Evolutionary conservation across 2,113 vertebrate species (phyloP).

Genomic region (Crypturellus undulatus): DNA sequence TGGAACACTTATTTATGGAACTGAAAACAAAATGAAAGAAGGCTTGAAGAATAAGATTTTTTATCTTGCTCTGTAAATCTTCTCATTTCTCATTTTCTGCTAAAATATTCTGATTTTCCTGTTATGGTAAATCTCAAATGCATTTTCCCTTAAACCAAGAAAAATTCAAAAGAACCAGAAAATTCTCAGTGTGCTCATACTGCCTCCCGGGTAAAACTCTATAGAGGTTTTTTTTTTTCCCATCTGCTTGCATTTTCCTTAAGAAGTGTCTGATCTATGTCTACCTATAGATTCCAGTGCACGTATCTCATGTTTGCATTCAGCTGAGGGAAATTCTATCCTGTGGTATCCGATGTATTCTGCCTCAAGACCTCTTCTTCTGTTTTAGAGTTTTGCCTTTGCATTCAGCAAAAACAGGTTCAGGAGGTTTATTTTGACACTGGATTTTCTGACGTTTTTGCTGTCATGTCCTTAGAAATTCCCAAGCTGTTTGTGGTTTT

Average conservation of each 20-base stretch:
- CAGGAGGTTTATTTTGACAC: background rate
- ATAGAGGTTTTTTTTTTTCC: background rate
- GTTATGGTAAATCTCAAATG: background rate
- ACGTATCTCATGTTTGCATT: background rate
- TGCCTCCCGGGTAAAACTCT: background rate
- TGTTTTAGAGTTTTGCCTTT: background rate
- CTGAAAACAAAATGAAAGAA: background rate
- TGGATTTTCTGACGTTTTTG: background rate
- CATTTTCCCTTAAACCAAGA: background rate
- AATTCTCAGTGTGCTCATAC: background rate
- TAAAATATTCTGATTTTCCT: background rate
- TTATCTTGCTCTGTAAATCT: background rate
- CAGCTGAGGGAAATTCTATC: background rate
- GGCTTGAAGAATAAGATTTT: background rate
- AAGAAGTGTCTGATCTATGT: background rate
- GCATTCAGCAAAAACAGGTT: background rate
- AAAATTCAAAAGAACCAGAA: background rate
- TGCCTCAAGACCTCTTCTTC: background rate
- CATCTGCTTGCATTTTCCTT: background rate
- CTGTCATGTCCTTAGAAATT: background rate
- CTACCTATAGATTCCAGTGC: background rate
- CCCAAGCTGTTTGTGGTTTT: background rate
- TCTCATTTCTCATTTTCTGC: background rate
- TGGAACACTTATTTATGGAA: background rate
- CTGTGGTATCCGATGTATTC: background rate